A percentile compares a stretch with the other conserved stretches of the same genome.
phyloP scores from a whole-genome alignment of 2,113 vertebrate genomes.

The Catharus minimus region DNA sequence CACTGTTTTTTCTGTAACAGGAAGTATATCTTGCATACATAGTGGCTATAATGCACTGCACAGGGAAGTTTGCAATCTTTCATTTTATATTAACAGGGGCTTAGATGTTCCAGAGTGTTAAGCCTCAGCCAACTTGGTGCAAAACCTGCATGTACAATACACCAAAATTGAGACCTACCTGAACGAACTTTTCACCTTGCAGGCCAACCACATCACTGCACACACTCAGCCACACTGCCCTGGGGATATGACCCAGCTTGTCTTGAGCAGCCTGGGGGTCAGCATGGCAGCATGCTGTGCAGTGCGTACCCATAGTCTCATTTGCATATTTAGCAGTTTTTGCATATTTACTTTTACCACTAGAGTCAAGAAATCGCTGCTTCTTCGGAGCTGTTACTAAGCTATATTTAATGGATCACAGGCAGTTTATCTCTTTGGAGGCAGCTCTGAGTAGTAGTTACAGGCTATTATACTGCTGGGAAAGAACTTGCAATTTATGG shows the following conservation, averaged over 20 bases:
- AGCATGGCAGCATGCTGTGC: neutral
- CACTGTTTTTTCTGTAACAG: neutral
- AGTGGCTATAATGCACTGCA: neutral
- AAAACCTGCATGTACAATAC: neutral
- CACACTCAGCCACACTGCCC: accelerated
- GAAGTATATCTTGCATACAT: neutral
- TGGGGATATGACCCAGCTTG: neutral
- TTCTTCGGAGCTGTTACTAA: neutral
- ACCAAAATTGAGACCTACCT: accelerated
- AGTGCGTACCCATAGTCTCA: too few species aligned
- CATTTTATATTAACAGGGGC: neutral
- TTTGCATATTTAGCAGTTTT: neutral
- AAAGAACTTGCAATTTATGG: neutral
- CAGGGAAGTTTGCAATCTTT: neutral
- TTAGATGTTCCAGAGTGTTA: neutral
- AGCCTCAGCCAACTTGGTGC: neutral
- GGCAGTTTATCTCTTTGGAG: neutral
- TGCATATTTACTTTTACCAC: neutral
- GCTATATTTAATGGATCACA: neutral
- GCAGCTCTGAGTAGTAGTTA: neutral
- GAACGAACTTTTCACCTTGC: accelerated
- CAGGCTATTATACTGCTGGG: neutral
- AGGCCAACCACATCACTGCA: neutral
- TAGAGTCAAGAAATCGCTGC: neutral
- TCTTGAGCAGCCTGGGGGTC: neutral